Conservation (phyloP, 2,888 invertebrate genomes). For the Chymomyza amoena region DNA sequence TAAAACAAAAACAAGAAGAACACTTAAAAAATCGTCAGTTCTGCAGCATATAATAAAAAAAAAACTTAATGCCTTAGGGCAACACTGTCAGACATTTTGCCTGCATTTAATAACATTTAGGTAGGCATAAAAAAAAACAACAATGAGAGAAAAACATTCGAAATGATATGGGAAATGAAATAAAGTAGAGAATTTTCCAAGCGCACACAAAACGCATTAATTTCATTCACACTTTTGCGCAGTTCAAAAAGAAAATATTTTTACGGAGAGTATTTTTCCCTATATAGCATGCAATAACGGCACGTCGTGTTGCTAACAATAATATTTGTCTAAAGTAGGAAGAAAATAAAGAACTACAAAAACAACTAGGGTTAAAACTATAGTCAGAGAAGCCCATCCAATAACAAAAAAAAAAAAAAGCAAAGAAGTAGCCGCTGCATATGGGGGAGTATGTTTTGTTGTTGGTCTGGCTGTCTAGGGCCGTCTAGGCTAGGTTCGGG, state of each 20-base stretch:
- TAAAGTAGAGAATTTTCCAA: background rate
- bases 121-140: slow-evolving; percentile 25
- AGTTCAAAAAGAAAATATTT: slow-evolving; percentile 55
- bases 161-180: slow-evolving; percentile 63
- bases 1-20: slow-evolving; percentile 24
- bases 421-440: background rate
- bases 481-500: slow-evolving; percentile 27
- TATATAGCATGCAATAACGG: slow-evolving; percentile 68
- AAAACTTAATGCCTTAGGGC: slow-evolving; percentile 37
- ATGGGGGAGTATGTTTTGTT: slow-evolving; percentile 28
- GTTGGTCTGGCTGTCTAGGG: slow-evolving; percentile 33
- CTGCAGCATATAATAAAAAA: slow-evolving; percentile 29
- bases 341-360: slow-evolving; percentile 19
- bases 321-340: slow-evolving; percentile 66
- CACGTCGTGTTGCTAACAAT: slow-evolving; percentile 67
- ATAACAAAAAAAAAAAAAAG: slow-evolving; percentile 2
- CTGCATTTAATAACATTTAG: slow-evolving; percentile 73
- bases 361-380: background rate
- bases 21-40: slow-evolving; percentile 12
- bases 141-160: slow-evolving; percentile 40
- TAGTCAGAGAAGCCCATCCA: background rate
- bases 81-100: slow-evolving; percentile 42
- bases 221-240: slow-evolving; percentile 73
- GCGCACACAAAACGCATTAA: slow-evolving; percentile 63
- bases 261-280: slow-evolving; percentile 36